A percentile compares a stretch with the other conserved stretches of the same genome.
These are phyloP conservation scores for Chrysina gloriosa DNA, from an alignment of 2,888 invertebrate species.

Conservation along the genomic window DNA sequence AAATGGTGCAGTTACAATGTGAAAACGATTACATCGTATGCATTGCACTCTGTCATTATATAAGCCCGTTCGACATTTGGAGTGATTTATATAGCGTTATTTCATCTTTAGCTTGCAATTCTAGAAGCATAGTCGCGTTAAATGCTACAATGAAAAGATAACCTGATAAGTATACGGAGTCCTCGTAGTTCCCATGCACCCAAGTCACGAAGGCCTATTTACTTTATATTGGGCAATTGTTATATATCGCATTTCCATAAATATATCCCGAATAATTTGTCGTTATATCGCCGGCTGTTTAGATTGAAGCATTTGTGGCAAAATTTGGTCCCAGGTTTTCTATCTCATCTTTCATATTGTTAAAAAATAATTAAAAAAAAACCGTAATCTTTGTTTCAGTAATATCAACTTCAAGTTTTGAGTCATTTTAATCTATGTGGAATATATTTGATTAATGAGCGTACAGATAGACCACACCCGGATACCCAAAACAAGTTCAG, in stretches of 20 bases:
- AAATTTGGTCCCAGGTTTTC: background rate
- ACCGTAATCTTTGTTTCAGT: too few species aligned
- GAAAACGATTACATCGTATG: too few species aligned
- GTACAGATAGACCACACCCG: conserved; percentile 33
- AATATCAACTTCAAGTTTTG: too few species aligned
- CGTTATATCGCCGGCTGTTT: too few species aligned
- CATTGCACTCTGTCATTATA: too few species aligned
- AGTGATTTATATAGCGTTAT: background rate
- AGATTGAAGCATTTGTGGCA: too few species aligned
- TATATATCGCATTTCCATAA: background rate
- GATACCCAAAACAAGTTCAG: conserved; percentile 27
- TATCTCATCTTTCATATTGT: background rate
- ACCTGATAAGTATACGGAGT: background rate
- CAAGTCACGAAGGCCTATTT: background rate
- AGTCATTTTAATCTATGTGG: too few species aligned
- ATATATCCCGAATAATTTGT: background rate
- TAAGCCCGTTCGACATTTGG: too few species aligned
- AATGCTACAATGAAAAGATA: background rate
- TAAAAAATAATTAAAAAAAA: background rate
- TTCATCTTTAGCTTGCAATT: background rate
- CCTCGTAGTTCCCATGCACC: background rate
- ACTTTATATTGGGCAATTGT: background rate
- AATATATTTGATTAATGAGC: conserved; percentile 6
- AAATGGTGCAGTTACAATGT: too few species aligned
- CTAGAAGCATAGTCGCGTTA: background rate